Percentiles rank a stretch among this genome's conserved stretches.
These are phyloP conservation scores for Meteorus sp. DNA, from an alignment of 1,140 invertebrate genomes.

Conservation along the genomic window DNA sequence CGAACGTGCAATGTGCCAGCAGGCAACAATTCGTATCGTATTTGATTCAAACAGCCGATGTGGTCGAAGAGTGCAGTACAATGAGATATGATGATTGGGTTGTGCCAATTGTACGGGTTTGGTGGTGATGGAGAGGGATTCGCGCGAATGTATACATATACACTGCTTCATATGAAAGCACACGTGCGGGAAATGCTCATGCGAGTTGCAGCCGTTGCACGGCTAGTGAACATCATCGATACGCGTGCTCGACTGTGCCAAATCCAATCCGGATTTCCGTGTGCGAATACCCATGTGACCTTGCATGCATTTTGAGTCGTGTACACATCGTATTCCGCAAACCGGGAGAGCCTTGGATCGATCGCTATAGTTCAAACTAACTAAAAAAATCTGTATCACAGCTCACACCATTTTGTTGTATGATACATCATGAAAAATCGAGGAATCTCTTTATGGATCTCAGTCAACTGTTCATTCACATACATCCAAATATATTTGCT, in stretches of 20 bases:
- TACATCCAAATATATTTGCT: too few relatives aligned
- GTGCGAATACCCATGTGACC: constrained; percentile 49
- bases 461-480: too few relatives aligned
- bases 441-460: too few relatives aligned
- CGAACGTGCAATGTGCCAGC: not conserved
- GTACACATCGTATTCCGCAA: too few relatives aligned
- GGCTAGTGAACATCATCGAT: constrained; percentile 21
- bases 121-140: not conserved
- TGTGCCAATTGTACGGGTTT: not conserved
- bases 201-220: constrained; percentile 11
- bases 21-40: constrained; percentile 11
- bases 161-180: constrained; percentile 18
- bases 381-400: too few relatives aligned
- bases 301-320: constrained; percentile 50
- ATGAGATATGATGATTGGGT: too few relatives aligned
- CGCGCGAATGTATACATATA: too few relatives aligned
- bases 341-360: too few relatives aligned
- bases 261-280: constrained; percentile 52
- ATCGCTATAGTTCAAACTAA: constrained; percentile 29
- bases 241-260: constrained; percentile 34
- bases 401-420: too few relatives aligned
- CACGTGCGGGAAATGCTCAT: constrained; percentile 28
- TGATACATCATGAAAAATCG: too few relatives aligned
- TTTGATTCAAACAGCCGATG: constrained; percentile 20
- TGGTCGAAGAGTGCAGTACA: constrained; percentile 12